Conservation (phyloP, 2,888 invertebrate genomes). For the Bugulina stolonifera region DNA sequence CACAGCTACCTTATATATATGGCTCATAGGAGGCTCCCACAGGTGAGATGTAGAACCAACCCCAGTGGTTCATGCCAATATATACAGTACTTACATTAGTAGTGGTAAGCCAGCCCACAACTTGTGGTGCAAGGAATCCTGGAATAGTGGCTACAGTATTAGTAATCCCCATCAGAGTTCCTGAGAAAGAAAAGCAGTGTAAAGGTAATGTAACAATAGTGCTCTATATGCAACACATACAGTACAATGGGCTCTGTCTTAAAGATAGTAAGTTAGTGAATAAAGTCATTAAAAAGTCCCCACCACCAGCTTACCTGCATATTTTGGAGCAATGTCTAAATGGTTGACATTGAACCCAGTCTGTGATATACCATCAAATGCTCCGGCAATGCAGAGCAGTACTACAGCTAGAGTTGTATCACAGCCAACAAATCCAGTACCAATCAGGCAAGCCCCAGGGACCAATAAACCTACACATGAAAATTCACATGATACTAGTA, state of each 20-base stretch:
- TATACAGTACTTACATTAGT: slow-evolving; percentile 5
- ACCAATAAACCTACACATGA: slow-evolving; percentile 59
- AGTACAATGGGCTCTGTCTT: no score
- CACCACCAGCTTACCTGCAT: slow-evolving; percentile 33
- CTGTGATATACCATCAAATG: slow-evolving; percentile 33
- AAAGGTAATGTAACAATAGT: no score
- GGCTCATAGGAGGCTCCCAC: no score
- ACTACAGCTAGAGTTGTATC: slow-evolving; percentile 33
- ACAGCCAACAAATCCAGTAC: slow-evolving; percentile 64
- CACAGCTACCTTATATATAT: no score
- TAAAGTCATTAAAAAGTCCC: no score
- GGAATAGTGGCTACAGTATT: slow-evolving; percentile 84
- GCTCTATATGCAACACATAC: no score
- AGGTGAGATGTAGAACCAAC: no score
- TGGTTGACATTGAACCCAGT: slow-evolving; percentile 43
- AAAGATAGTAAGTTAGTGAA: no score
- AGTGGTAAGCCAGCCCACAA: slow-evolving; percentile 37
- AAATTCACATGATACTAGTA: no score
- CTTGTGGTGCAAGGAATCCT: slow-evolving; percentile 44
- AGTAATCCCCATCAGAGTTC: slow-evolving; percentile 80
- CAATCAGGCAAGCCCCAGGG: slow-evolving; percentile 77
- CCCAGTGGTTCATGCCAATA: no score
- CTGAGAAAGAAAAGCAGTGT: no score
- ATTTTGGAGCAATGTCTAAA: slow-evolving; percentile 45
- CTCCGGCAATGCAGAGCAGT: slow-evolving; percentile 34